Conservation (phyloP, 2,113 vertebrate genomes). For the Craseonycteris thonglongyai region DNA sequence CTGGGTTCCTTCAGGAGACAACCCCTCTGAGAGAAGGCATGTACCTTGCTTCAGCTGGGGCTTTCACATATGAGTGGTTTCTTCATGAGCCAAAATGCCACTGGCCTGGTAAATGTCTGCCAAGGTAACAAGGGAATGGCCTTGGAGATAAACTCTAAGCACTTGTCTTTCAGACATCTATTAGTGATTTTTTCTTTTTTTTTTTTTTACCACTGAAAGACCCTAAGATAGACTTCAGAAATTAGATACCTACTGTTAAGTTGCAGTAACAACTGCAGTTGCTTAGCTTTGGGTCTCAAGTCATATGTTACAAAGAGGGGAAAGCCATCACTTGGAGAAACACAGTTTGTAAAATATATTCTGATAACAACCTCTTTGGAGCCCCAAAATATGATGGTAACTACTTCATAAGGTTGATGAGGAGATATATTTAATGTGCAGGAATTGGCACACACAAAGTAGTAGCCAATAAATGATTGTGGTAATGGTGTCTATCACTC, state of each 20-base stretch:
- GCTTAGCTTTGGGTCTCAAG: not conserved
- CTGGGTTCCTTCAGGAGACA: not conserved
- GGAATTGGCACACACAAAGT: not conserved
- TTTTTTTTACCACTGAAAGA: not conserved
- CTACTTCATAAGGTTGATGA: not conserved
- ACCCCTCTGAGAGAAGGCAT: not conserved
- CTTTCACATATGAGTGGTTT: not conserved
- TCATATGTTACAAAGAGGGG: not conserved
- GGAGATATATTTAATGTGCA: not conserved
- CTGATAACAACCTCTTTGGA: not conserved
- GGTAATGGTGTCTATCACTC: not conserved
- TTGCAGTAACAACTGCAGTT: not conserved
- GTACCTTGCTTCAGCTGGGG: not conserved
- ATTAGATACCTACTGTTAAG: not conserved
- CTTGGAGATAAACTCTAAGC: not conserved
- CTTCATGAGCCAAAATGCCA: not conserved
- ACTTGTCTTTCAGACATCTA: not conserved
- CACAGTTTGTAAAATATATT: not conserved
- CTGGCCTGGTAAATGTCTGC: fast-evolving
- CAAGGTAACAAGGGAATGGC: not conserved
- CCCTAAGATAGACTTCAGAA: not conserved
- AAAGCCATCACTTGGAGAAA: not conserved
- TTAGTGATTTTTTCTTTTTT: not conserved
- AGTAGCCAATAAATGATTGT: not conserved
- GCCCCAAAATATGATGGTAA: not conserved